Evolutionary conservation across 2,797 vertebrate genomes (phyloP).

Genomic region (Lophius americanus): DNA sequence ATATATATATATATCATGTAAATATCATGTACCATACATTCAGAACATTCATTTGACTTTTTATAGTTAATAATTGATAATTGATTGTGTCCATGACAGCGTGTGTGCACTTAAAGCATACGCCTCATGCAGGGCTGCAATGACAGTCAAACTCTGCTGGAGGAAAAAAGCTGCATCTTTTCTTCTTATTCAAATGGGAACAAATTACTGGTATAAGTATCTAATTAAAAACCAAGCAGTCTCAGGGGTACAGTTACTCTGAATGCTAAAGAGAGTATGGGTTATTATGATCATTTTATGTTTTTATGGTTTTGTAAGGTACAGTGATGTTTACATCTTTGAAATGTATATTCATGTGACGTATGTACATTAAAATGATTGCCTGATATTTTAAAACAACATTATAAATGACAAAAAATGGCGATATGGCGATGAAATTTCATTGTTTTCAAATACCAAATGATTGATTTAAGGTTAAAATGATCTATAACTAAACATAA

Average conservation of each 20-base stretch:
- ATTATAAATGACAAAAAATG: no score
- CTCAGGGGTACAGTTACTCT: not conserved
- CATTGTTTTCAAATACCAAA: no score
- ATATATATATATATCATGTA: no score
- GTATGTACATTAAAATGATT: slow-evolving; percentile 7
- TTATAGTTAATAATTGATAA: no score
- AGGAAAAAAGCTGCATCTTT: slow-evolving; percentile 7
- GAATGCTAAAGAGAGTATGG: slow-evolving; percentile 1
- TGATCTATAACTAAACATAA: no score
- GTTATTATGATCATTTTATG: not conserved
- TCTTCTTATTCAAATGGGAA: not conserved
- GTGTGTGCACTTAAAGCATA: not conserved
- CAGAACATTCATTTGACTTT: no score
- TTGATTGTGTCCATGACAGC: not conserved
- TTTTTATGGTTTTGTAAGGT: not conserved
- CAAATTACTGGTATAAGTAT: not conserved
- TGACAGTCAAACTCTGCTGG: slow-evolving; percentile 6
- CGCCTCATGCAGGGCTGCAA: not conserved
- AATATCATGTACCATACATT: no score
- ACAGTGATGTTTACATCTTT: slow-evolving; percentile 1
- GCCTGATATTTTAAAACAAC: slow-evolving; percentile 3
- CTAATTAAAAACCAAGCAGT: not conserved
- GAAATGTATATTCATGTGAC: not conserved
- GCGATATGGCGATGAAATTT: no score
- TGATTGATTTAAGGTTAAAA: no score